Evolutionary conservation across 92 coral and sea anemone genomes (phyloP).

Genomic region (Anthopleura xanthogrammica): DNA sequence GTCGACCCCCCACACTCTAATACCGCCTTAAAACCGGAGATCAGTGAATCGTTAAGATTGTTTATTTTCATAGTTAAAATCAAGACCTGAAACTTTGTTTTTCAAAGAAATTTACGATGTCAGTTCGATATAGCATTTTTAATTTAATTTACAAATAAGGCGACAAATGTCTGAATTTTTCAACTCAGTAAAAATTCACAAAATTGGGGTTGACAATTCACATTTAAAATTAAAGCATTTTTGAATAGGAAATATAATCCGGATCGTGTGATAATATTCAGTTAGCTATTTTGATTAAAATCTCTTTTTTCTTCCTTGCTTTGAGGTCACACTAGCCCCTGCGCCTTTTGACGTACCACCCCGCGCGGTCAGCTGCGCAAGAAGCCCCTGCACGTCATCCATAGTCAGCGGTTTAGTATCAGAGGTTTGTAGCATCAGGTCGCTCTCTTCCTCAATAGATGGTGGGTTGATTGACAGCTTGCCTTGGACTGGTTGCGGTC

Average conservation of each 20-base stretch:
- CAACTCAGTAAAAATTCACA: background rate
- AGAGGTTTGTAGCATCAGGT: slow-evolving; percentile 29
- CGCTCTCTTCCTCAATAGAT: slow-evolving; percentile 68
- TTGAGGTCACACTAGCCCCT: slow-evolving; percentile 35
- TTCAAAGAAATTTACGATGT: background rate
- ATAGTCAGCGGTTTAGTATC: slow-evolving; percentile 78
- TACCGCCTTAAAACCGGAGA: background rate
- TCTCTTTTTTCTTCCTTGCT: slow-evolving; percentile 14
- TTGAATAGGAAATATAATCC: background rate
- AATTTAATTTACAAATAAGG: background rate
- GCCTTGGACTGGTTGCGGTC: slow-evolving; percentile 66
- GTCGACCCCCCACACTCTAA: background rate
- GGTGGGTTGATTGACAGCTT: slow-evolving; percentile 73
- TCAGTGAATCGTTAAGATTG: background rate
- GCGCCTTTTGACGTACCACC: slow-evolving; percentile 43
- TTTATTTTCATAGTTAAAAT: background rate
- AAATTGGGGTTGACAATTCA: background rate
- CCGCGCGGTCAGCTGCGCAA: slow-evolving; percentile 40
- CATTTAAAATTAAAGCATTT: background rate
- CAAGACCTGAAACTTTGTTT: background rate
- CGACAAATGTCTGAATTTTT: background rate
- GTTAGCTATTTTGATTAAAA: background rate
- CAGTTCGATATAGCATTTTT: background rate
- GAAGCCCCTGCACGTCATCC: slow-evolving; percentile 72
- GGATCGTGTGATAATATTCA: background rate